phyloP scores from a whole-genome alignment of 2,113 vertebrate species.

The Neotragus moschatus region DNA sequence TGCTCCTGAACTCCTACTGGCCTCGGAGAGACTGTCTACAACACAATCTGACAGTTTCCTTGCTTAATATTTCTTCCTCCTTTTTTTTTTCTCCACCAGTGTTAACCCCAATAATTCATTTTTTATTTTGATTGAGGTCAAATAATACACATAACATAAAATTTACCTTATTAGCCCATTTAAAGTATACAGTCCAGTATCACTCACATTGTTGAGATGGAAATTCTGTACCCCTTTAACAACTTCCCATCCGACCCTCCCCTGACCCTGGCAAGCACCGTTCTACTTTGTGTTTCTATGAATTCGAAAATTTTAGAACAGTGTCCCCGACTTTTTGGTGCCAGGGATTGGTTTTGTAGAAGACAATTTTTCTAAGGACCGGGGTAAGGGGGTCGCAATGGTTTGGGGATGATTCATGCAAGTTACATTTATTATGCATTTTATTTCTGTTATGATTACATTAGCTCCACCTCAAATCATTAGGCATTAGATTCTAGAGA shows the following conservation, averaged over 20 bases:
- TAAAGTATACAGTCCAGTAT: neutral
- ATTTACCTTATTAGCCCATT: neutral
- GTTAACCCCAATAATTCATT: neutral
- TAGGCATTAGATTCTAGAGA: no score
- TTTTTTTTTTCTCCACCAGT: neutral
- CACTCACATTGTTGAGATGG: neutral
- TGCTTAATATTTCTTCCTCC: neutral
- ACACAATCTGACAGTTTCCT: no score
- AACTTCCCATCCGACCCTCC: neutral
- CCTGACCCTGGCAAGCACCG: neutral
- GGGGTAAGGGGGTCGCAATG: no score
- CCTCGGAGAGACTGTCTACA: neutral
- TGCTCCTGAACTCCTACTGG: neutral
- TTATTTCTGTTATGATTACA: no score
- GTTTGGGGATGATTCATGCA: no score
- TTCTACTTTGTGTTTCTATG: neutral
- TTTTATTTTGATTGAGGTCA: neutral
- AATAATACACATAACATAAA: neutral
- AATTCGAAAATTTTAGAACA: neutral
- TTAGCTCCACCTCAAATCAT: no score
- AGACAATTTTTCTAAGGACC: no score
- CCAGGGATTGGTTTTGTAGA: no score
- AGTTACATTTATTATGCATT: no score
- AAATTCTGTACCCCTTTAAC: neutral
- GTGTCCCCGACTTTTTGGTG: neutral